Percentiles rank a stretch among this genome's conserved stretches.
phyloP scores from a whole-genome alignment of 2,888 invertebrate species.

The Fabriciana adippe region DNA sequence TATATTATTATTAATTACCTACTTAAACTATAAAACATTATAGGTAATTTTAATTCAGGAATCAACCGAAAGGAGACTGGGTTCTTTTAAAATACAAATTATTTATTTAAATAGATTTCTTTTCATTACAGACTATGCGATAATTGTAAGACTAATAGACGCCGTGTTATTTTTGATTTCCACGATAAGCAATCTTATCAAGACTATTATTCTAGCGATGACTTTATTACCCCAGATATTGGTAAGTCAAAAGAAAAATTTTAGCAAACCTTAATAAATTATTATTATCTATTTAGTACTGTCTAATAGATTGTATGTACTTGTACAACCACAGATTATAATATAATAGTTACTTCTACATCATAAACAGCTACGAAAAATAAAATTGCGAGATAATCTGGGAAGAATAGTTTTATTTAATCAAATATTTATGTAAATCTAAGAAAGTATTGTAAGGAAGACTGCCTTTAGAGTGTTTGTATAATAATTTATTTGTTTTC shows the following conservation, averaged over 20 bases:
- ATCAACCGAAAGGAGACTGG: no score
- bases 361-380: no score
- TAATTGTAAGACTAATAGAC: slow-evolving; percentile 71
- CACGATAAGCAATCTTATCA: slow-evolving; percentile 78
- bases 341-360: no score
- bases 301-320: no score
- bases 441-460: not conserved
- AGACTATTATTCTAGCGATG: slow-evolving; percentile 72
- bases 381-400: no score
- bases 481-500: slow-evolving; percentile 43
- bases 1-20: no score
- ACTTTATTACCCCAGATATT: slow-evolving; percentile 80
- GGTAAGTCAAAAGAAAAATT: slow-evolving; percentile 56
- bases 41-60: no score
- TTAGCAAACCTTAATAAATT: not conserved
- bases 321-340: no score
- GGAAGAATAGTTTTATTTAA: no score
- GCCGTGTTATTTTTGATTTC: slow-evolving; percentile 79
- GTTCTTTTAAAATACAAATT: no score
- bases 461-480: not conserved
- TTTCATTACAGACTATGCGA: slow-evolving; percentile 74
- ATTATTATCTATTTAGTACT: not conserved
- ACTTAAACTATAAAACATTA: no score
- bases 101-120: no score
- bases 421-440: not conserved